These are phyloP conservation scores for Danaus chrysippus DNA, from an alignment of 2,888 invertebrate species.

Conservation along the genomic window DNA sequence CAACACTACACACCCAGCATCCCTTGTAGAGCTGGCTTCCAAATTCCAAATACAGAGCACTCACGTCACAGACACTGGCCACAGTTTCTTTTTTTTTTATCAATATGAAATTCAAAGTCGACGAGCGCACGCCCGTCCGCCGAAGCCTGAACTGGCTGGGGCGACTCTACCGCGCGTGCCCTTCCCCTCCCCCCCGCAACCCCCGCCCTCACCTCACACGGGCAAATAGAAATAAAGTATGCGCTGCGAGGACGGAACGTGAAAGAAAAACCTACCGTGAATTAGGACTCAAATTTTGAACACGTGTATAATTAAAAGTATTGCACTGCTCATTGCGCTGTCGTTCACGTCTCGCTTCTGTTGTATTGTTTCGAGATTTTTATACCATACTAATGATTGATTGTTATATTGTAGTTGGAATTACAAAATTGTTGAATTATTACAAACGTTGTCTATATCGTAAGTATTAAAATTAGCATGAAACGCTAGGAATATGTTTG, in stretches of 20 bases:
- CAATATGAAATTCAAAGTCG: conserved; percentile 5
- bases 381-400: not conserved
- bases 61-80: conserved; percentile 66
- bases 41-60: conserved; percentile 7
- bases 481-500: too few relatives aligned
- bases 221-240: conserved; percentile 78
- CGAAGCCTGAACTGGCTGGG: conserved; percentile 76
- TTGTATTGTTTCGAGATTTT: not conserved
- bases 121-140: conserved; percentile 47
- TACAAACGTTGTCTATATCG: too few relatives aligned
- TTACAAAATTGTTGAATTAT: too few relatives aligned
- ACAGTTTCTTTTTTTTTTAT: conserved; percentile 3
- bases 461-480: too few relatives aligned
- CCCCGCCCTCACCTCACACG: conserved; percentile 61
- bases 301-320: conserved; percentile 14
- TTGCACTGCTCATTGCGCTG: conserved; percentile 18
- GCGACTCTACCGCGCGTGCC: conserved; percentile 73
- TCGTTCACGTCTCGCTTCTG: not conserved
- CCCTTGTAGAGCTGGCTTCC: not conserved
- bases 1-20: conserved; percentile 54
- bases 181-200: conserved; percentile 52
- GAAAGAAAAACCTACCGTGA: conserved; percentile 54
- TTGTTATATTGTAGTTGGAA: too few relatives aligned
- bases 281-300: conserved; percentile 8
- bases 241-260: conserved; percentile 69